phyloP scores from a whole-genome alignment of 2,113 vertebrate genomes.

The Salvelinus alpinus region DNA sequence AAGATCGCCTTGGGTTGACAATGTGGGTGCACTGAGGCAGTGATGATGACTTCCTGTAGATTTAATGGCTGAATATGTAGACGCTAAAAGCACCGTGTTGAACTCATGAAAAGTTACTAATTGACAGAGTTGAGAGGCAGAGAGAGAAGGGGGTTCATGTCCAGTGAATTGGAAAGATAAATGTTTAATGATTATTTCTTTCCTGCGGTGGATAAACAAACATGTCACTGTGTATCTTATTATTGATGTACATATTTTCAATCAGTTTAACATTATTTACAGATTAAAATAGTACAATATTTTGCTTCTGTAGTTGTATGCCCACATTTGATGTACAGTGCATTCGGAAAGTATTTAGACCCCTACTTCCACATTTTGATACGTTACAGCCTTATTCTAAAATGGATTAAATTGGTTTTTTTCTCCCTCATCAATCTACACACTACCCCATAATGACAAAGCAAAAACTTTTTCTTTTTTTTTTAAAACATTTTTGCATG shows the following conservation, averaged over 20 bases:
- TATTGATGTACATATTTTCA: neutral
- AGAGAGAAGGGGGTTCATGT: neutral
- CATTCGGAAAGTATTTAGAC: too few relatives aligned
- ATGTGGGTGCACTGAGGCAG: conserved; percentile 27
- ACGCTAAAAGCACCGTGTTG: neutral
- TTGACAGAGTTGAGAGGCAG: conserved; percentile 7
- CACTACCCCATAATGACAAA: too few relatives aligned
- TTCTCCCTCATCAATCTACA: too few relatives aligned
- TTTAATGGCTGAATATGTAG: conserved; percentile 45
- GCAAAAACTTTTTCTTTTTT: too few relatives aligned
- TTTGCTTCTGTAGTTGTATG: too few relatives aligned
- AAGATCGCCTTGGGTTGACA: conserved; percentile 24
- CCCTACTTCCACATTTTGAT: too few relatives aligned
- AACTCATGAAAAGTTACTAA: conserved; percentile 35
- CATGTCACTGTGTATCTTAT: neutral
- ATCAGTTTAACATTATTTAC: too few relatives aligned
- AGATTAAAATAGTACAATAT: too few relatives aligned
- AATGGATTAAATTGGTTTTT: too few relatives aligned
- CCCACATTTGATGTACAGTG: too few relatives aligned
- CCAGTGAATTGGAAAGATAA: neutral
- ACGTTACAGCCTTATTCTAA: too few relatives aligned
- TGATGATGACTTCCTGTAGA: conserved; percentile 27
- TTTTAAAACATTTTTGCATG: too few relatives aligned
- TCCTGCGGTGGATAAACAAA: neutral
- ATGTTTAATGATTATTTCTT: neutral